Conservation (phyloP, 2,888 invertebrate species). For the Dynastes tityus region DNA sequence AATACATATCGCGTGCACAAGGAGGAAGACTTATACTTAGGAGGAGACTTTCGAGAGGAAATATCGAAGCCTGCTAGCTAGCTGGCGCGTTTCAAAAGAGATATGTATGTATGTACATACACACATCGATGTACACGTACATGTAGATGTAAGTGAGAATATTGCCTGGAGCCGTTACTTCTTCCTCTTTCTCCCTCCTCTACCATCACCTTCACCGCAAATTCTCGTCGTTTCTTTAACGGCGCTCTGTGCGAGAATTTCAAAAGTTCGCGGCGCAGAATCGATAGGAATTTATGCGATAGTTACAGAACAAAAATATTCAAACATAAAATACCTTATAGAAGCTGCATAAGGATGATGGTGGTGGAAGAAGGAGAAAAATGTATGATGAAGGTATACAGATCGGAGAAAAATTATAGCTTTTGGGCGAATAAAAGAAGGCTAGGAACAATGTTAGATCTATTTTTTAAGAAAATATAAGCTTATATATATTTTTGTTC, state of each 20-base stretch:
- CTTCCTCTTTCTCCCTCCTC: background rate
- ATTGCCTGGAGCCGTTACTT: background rate
- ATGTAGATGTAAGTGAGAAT: slow-evolving; percentile 10
- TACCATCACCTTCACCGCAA: background rate
- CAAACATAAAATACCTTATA: slow-evolving; percentile 30
- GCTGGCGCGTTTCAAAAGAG: slow-evolving; percentile 33
- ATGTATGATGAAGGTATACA: background rate
- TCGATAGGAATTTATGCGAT: slow-evolving; percentile 36
- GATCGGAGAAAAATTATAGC: background rate
- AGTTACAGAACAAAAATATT: slow-evolving; percentile 31
- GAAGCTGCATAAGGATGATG: background rate
- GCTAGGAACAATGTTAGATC: no score
- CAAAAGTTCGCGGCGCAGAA: slow-evolving; percentile 13
- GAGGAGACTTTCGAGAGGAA: background rate
- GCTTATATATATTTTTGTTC: no score
- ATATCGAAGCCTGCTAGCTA: slow-evolving; percentile 19
- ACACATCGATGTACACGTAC: background rate
- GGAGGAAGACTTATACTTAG: background rate
- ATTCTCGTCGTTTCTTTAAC: slow-evolving; percentile 12
- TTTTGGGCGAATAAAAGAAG: background rate
- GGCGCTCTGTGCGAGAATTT: slow-evolving; percentile 9
- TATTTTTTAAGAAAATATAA: no score
- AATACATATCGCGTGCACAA: no score
- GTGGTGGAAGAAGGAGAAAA: background rate
- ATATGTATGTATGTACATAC: background rate